Evolutionary conservation across 2,113 vertebrate genomes (phyloP).

Genomic region (rat (Rattus norvegicus)): GRCr8 NC_086034.1:48084501-48085000

Average conservation of each 20-base stretch:
- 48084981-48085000: neutral
- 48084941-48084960: neutral
- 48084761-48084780: neutral
- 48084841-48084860: neutral
- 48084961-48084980: neutral
- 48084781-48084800: neutral
- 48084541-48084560: neutral
- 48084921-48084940: neutral
- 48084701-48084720: neutral
- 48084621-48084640: neutral
- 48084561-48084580: neutral
- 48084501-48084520: neutral
- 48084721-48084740: too few species aligned
- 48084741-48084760: neutral
- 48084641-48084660: neutral
- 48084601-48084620: too few species aligned
- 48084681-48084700: neutral
- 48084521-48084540: neutral
- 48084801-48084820: neutral
- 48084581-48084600: neutral
- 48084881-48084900: neutral
- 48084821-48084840: neutral
- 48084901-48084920: neutral
- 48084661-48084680: neutral
- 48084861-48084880: accelerated